phyloP scores from a whole-genome alignment of 37 sponge, comb jelly and placozoan species.

The Corticium candelabrum region DNA sequence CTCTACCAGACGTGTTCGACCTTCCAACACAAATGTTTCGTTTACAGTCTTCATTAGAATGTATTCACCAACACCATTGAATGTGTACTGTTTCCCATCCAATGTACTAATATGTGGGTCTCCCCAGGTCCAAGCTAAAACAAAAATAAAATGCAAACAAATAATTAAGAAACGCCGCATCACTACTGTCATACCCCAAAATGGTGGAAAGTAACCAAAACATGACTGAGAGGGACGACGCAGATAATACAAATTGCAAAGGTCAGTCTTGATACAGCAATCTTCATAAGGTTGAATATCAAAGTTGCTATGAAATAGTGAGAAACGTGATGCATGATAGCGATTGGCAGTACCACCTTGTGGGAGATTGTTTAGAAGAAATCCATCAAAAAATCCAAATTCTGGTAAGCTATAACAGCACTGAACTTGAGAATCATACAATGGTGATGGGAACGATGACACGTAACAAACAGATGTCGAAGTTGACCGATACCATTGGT shows the following conservation, averaged over 20 bases:
- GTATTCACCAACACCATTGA: constrained; percentile 66
- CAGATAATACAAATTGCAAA: background rate
- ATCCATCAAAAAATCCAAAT: background rate
- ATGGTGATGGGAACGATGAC: background rate
- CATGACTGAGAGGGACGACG: background rate
- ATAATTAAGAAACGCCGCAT: too few relatives aligned
- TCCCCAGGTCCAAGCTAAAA: too few relatives aligned
- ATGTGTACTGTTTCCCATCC: constrained; percentile 46
- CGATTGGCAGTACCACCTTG: background rate
- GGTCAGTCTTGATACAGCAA: background rate
- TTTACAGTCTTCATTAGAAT: too few relatives aligned
- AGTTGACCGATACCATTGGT: background rate
- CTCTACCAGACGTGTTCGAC: too few relatives aligned
- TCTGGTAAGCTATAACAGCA: background rate
- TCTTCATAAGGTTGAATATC: background rate
- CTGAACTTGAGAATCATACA: background rate
- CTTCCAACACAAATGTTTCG: too few relatives aligned
- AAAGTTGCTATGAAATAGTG: background rate
- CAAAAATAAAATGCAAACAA: too few relatives aligned
- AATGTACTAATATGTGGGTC: constrained; percentile 65
- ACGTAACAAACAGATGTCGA: background rate
- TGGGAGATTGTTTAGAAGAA: background rate
- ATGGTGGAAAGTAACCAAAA: too few relatives aligned
- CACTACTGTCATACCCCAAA: too few relatives aligned
- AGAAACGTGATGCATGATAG: background rate